These are phyloP conservation scores for Isurus oxyrinchus DNA, from an alignment of 2,113 vertebrate genomes.

Conservation along the genomic window DNA sequence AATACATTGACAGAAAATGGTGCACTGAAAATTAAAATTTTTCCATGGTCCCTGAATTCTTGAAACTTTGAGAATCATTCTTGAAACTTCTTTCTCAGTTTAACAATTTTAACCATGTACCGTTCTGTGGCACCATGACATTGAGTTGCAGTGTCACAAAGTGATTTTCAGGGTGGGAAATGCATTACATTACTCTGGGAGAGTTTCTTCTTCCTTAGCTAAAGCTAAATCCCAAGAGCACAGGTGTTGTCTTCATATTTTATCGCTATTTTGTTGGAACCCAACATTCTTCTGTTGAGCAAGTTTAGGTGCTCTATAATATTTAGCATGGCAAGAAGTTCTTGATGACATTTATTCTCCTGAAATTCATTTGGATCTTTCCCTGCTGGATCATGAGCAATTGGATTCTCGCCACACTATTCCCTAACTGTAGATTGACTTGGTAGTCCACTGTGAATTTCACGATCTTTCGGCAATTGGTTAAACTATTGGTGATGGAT, in stretches of 20 bases:
- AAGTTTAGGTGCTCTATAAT: conserved; percentile 40
- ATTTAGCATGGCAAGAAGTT: conserved; percentile 42
- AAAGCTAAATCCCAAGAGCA: conserved; percentile 37
- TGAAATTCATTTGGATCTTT: conserved; percentile 37
- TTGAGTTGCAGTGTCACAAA: background rate
- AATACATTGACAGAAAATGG: conserved; percentile 39
- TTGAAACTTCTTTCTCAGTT: conserved; percentile 36
- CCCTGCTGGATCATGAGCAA: conserved; percentile 41
- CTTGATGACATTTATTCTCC: conserved; percentile 33
- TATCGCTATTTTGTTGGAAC: conserved; percentile 39
- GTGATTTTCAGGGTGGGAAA: conserved; percentile 34
- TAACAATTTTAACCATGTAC: conserved; percentile 35
- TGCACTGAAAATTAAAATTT: conserved; percentile 39
- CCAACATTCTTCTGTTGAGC: conserved; percentile 40
- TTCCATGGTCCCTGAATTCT: conserved; percentile 38
- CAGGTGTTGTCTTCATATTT: conserved; percentile 24
- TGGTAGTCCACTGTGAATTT: background rate
- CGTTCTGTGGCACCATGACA: conserved; percentile 33
- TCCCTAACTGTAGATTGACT: background rate
- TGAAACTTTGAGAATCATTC: conserved; percentile 38
- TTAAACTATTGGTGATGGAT: background rate
- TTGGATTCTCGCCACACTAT: background rate
- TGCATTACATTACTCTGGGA: conserved; percentile 32
- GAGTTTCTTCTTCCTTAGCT: conserved; percentile 37
- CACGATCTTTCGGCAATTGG: background rate